Conservation (phyloP, 2,888 invertebrate genomes). For the Atrina japonica region DNA sequence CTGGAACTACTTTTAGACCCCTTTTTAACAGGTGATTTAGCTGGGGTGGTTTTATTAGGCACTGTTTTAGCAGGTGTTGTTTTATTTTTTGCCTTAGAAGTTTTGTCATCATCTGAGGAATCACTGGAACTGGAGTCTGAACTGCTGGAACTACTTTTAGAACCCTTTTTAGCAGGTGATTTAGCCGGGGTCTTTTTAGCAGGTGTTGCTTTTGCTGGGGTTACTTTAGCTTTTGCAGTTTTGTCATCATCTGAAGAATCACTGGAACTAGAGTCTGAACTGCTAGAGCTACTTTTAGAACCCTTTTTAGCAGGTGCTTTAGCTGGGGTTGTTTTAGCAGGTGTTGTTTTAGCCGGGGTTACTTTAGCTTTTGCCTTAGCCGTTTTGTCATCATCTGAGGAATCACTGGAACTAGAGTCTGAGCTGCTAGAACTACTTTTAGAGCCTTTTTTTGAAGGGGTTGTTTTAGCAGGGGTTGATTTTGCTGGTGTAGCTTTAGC, state of each 20-base stretch:
- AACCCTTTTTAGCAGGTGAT: conserved; percentile 14
- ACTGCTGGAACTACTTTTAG: conserved; percentile 12
- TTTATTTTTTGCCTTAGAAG: conserved; percentile 12
- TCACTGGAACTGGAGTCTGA: conserved; percentile 24
- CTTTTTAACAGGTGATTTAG: conserved; percentile 26
- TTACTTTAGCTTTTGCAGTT: conserved; percentile 16
- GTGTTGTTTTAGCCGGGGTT: conserved; percentile 4
- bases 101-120: conserved; percentile 23
- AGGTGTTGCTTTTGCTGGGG: conserved; percentile 11
- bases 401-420: conserved; percentile 14
- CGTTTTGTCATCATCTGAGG: conserved; percentile 29
- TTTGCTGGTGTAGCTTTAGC: conserved; percentile 16
- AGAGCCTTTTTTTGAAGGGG: neutral
- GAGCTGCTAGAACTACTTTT: conserved; percentile 22
- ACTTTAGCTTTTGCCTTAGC: conserved; percentile 19
- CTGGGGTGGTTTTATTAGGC: conserved; percentile 4
- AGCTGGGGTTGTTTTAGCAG: conserved; percentile 30
- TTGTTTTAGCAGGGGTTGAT: conserved; percentile 29
- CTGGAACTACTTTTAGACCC: conserved; percentile 21
- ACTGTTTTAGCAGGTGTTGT: conserved; percentile 14
- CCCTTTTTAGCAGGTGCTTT: neutral
- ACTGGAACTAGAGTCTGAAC: conserved; percentile 17
- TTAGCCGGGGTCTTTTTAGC: conserved; percentile 29
- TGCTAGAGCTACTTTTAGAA: conserved; percentile 10
- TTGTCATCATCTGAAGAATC: conserved; percentile 29